Percentiles rank a stretch among this genome's conserved stretches.
Conservation (phyloP, 2,797 vertebrate genomes). For the Tauraco hartlaubi region DNA sequence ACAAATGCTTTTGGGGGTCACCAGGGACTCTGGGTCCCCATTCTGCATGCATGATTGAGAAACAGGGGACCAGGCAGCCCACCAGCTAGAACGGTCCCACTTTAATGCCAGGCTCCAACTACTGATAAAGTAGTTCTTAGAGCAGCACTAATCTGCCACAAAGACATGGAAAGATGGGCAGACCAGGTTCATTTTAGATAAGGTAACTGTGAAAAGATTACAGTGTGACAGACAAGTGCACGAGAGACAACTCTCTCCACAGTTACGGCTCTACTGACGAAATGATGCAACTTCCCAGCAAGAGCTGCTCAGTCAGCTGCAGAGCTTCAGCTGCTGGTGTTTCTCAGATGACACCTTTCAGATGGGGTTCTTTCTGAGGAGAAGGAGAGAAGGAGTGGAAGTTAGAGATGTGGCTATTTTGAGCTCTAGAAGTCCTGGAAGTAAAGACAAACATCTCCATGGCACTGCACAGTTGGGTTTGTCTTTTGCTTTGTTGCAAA, state of each 20-base stretch:
- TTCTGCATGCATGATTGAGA: not conserved
- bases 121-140: not conserved
- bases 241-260: not conserved
- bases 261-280: not conserved
- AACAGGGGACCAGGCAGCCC: not conserved
- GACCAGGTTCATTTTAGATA: slow-evolving; percentile 32
- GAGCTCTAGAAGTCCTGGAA: not conserved
- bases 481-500: not conserved
- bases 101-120: not conserved
- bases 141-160: slow-evolving; percentile 1
- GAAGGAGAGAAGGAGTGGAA: not conserved
- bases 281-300: not conserved
- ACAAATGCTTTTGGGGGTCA: not conserved
- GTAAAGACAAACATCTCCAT: not conserved
- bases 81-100: not conserved
- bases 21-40: not conserved
- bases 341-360: not conserved
- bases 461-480: not conserved
- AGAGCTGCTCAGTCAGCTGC: not conserved
- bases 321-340: not conserved
- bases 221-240: not conserved
- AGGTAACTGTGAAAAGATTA: not conserved
- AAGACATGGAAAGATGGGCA: not conserved
- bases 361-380: not conserved
- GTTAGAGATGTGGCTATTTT: not conserved